A percentile compares a stretch with the other conserved stretches of the same genome.
These are phyloP conservation scores for Polymixis lichenea DNA, from an alignment of 2,888 invertebrate genomes.

Conservation along the genomic window DNA sequence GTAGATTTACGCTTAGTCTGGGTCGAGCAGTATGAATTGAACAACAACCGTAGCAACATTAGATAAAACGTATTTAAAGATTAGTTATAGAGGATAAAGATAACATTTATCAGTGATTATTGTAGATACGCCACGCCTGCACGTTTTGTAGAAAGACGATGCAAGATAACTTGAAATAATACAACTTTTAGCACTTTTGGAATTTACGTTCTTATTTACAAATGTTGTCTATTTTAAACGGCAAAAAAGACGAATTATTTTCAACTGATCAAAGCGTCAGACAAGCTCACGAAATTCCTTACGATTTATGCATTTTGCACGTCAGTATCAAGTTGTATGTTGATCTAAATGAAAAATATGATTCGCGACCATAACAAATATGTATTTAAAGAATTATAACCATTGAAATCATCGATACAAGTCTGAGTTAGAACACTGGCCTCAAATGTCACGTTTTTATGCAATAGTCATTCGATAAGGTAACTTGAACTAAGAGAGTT, in stretches of 20 bases:
- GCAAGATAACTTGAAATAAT: conserved; percentile 25
- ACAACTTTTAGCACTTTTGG: conserved; percentile 14
- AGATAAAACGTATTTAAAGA: conserved; percentile 20
- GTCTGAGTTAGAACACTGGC: not conserved
- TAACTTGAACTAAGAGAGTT: too few relatives aligned
- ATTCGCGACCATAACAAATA: too few relatives aligned
- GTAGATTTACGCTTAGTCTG: not conserved
- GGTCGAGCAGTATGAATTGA: not conserved
- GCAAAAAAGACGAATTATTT: not conserved
- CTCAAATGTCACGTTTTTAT: too few relatives aligned
- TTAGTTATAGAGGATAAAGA: conserved; percentile 30
- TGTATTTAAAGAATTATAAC: too few relatives aligned
- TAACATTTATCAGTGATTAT: conserved; percentile 42
- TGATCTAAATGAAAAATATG: not conserved
- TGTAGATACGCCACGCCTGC: conserved; percentile 29
- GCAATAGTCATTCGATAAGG: too few relatives aligned
- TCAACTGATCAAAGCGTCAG: not conserved
- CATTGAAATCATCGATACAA: too few relatives aligned
- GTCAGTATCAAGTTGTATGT: not conserved
- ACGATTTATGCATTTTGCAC: not conserved
- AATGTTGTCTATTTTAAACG: not conserved
- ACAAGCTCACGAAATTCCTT: not conserved
- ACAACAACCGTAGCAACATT: not conserved
- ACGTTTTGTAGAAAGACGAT: conserved; percentile 29
- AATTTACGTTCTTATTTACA: not conserved